Conservation (phyloP, 2,113 vertebrate species). For the Pluvialis apricaria region DNA sequence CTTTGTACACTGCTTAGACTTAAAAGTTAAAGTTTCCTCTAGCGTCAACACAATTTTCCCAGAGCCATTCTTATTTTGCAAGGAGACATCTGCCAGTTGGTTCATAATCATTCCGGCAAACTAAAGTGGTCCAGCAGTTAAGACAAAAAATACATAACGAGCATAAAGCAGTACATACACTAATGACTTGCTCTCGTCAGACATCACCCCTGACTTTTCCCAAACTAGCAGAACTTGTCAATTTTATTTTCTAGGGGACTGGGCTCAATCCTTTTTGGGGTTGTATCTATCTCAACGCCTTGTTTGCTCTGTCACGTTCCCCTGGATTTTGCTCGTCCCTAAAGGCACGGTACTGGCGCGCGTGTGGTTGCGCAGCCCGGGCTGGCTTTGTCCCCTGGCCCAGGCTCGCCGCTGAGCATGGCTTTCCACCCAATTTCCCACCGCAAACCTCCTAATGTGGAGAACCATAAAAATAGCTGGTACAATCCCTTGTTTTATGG, state of each 20-base stretch:
- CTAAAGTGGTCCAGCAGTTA: background rate
- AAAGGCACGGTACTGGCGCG: fast-evolving
- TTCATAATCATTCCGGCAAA: background rate
- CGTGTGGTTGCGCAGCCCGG: background rate
- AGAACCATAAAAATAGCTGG: background rate
- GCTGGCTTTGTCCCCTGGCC: background rate
- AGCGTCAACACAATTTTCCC: background rate
- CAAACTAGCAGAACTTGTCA: background rate
- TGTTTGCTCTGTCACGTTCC: no score
- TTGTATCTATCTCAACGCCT: fast-evolving
- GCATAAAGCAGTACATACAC: background rate
- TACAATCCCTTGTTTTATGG: background rate
- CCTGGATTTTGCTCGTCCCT: fast-evolving
- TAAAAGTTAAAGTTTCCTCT: background rate
- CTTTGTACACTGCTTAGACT: background rate
- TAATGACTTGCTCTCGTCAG: background rate
- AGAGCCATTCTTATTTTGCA: background rate
- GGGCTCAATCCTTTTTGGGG: fast-evolving
- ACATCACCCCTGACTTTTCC: background rate
- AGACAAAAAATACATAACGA: background rate
- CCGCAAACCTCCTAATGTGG: fast-evolving
- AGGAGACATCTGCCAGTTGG: background rate
- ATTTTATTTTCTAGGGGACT: background rate
- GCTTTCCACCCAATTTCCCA: background rate
- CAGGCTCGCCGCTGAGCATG: fast-evolving